Evolutionary conservation across 2,797 vertebrate species (phyloP).

Genomic region (Sitta carolinensis): DNA sequence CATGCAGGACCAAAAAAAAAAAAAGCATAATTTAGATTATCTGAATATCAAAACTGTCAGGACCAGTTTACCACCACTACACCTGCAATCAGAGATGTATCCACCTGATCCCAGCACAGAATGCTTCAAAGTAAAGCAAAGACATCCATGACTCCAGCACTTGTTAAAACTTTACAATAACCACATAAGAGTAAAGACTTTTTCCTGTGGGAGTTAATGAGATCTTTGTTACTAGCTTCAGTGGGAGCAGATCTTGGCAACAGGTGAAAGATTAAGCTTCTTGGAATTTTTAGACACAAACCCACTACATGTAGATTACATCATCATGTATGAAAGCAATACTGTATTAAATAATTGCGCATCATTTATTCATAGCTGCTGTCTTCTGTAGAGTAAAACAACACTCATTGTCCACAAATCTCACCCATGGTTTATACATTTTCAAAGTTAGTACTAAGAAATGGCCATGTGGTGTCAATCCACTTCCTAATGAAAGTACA

Average conservation of each 20-base stretch:
- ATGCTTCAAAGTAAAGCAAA: not conserved
- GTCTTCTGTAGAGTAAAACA: not conserved
- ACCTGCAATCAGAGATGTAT: not conserved
- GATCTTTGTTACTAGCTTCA: constrained; percentile 10
- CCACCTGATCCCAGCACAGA: not conserved
- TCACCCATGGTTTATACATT: not conserved
- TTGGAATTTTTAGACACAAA: constrained; percentile 20
- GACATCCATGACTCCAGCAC: not conserved
- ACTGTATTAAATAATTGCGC: not conserved
- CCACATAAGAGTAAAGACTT: not conserved
- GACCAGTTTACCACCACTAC: not conserved
- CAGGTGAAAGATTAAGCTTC: not conserved
- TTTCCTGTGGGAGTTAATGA: not conserved
- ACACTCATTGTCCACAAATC: not conserved
- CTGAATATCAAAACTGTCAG: not conserved
- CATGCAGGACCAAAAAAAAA: not conserved
- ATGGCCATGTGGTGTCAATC: not conserved
- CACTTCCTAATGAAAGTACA: not conserved
- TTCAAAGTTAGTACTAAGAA: not conserved
- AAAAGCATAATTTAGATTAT: not conserved
- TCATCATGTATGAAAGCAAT: not conserved
- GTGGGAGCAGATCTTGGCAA: not conserved
- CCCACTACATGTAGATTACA: not conserved
- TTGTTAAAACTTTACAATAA: not conserved
- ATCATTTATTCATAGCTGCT: not conserved